Evolutionary conservation across 1,140 invertebrate genomes (phyloP), one percentile per base, ranked within the genome.

Genomic region (Macrotrachela quadricornifera): DNA sequence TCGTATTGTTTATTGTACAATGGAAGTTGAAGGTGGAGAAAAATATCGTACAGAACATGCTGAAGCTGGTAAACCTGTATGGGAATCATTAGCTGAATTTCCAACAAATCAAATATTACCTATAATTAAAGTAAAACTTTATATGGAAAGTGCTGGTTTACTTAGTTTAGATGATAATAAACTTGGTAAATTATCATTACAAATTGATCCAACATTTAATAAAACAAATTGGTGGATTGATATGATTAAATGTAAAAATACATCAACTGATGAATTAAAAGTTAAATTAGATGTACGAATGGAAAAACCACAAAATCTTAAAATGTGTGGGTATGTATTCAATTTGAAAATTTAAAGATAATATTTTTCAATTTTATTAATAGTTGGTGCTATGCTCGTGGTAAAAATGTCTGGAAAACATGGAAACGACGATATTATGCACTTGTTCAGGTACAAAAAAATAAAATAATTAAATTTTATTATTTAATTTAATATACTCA

Each of bases 341-440:
- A 15, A n/a, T 0, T 8, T 10, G 1, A 8, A 16, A 17, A 38
- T 18, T 17, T 2, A 14, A 14, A 10, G 9, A 14, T 18, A 50
- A 18, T 50, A 1, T 47, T 6, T 18, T 50, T 12, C 36, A 4
- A 17, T 40, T 36, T 6, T 3, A 47, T 15, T 63, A 77, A 64
- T 64, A 87, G 85, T 13, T 81, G 90, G 67, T 74, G 95, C 18
- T 94, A 86, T 71, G 85, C 83, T 10, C 75, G 88, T 60, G 92
- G 92, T 21, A 95, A 95, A 75, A 83, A 80, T 54, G 86, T 95
- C 0, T 99, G 92, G 92, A 92, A 95, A 65, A 97, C 97, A 68
- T 97, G 91, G 90, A 97, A 97, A 71, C 85, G 85, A 63, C 76
- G 94, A 55, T 99, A 96, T 71, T 94, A 87, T 76, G 87, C 95